Percentiles rank a stretch among this genome's conserved stretches.
Evolutionary conservation across 2,888 invertebrate species (phyloP).

Genomic region (Augochlorella aurata): DNA sequence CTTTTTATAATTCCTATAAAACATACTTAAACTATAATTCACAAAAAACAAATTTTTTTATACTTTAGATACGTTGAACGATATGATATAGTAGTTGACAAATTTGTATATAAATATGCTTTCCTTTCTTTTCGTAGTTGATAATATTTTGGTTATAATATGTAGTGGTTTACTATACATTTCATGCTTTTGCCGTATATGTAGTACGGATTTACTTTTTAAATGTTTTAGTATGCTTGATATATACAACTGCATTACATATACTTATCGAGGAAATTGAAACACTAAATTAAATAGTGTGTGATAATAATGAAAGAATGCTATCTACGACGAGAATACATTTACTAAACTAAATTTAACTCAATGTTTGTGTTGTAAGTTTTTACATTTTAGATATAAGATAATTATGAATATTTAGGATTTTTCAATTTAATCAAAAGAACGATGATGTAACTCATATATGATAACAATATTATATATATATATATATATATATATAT

Average conservation of each 20-base stretch:
- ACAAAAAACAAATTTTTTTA: constrained; percentile 41
- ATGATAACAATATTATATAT: constrained; percentile 3
- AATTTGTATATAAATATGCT: constrained; percentile 52
- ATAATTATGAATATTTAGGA: constrained; percentile 70
- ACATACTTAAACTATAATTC: constrained; percentile 50
- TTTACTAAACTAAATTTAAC: constrained; percentile 55
- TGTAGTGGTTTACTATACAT: constrained; percentile 46
- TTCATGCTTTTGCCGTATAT: constrained; percentile 48
- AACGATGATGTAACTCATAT: constrained; percentile 47
- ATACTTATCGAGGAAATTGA: constrained; percentile 57
- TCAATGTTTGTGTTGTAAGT: constrained; percentile 67
- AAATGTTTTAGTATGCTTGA: constrained; percentile 62
- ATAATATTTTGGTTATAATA: constrained; percentile 38
- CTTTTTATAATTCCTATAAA: constrained; percentile 43
- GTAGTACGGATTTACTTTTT: constrained; percentile 41
- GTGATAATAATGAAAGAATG: constrained; percentile 59
- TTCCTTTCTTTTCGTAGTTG: constrained; percentile 41
- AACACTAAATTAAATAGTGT: constrained; percentile 60
- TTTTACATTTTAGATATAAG: constrained; percentile 69
- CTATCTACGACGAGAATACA: constrained; percentile 58
- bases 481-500: not conserved
- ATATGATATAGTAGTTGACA: constrained; percentile 54
- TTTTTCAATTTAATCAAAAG: constrained; percentile 77
- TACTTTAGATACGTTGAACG: constrained; percentile 59
- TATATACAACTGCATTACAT: constrained; percentile 44